Evolutionary conservation across 2,797 vertebrate species (phyloP).

Genomic region (Enteromius mattozi): DNA sequence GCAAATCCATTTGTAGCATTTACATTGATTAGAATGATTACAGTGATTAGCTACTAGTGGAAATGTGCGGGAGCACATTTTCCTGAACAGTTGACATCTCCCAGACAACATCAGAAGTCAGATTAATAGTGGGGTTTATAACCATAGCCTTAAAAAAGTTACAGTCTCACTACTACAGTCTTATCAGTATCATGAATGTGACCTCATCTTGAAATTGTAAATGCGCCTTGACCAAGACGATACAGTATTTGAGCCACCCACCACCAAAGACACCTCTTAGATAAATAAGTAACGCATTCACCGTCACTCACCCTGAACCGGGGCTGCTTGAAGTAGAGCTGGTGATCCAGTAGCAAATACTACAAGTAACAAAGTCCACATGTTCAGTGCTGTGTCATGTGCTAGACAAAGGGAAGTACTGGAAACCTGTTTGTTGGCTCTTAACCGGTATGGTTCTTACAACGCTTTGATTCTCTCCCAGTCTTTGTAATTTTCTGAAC

Average conservation of each 20-base stretch:
- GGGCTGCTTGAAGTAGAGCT: conserved; percentile 26
- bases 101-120: background rate
- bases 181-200: background rate
- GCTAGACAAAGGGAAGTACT: background rate
- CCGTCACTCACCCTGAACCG: conserved; percentile 53
- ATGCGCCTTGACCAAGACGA: background rate
- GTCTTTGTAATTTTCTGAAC: conserved; percentile 31
- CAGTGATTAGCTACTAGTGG: background rate
- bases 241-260: background rate
- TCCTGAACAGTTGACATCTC: background rate
- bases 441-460: conserved; percentile 1
- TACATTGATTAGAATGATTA: background rate
- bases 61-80: background rate
- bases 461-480: conserved; percentile 30
- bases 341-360: conserved; percentile 44
- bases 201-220: background rate
- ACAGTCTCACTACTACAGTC: background rate
- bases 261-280: background rate
- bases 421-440: background rate
- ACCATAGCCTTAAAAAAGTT: background rate
- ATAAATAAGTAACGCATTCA: conserved; percentile 21
- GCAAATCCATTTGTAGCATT: background rate
- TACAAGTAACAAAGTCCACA: conserved; percentile 50
- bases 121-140: background rate
- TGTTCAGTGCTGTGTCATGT: conserved; percentile 29